A percentile compares a stretch with the other conserved stretches of the same genome.
These are phyloP conservation scores for Drosophila fulvimacula DNA, from an alignment of 2,888 invertebrate species.

Conservation along the genomic window DNA sequence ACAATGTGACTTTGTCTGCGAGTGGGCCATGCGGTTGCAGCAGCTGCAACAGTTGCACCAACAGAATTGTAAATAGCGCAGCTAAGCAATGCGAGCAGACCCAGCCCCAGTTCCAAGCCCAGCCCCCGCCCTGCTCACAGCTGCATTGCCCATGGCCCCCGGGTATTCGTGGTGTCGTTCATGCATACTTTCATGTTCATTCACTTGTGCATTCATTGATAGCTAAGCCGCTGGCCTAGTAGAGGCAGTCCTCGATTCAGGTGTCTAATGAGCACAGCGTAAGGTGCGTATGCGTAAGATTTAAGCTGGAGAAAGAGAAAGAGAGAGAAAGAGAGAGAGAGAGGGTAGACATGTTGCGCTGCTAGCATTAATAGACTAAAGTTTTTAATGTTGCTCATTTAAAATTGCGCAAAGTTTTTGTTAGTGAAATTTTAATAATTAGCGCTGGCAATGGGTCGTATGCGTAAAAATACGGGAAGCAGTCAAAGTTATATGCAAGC, in stretches of 20 bases:
- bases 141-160: conserved; percentile 29
- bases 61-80: conserved; percentile 44
- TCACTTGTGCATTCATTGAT: conserved; percentile 32
- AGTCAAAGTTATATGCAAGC: neutral
- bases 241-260: neutral
- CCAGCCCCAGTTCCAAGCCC: neutral
- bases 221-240: conserved; percentile 14
- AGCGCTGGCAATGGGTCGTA: neutral
- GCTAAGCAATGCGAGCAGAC: conserved; percentile 34
- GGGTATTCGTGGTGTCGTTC: conserved; percentile 36
- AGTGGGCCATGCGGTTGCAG: conserved; percentile 48
- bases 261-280: conserved; percentile 7
- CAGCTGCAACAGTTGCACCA: conserved; percentile 54
- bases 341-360: neutral
- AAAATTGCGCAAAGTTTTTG: conserved; percentile 1
- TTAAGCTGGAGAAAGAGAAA: neutral
- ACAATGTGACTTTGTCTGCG: conserved; percentile 58
- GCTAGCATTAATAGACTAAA: conserved; percentile 1
- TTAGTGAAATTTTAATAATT: neutral
- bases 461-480: neutral
- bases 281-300: conserved; percentile 14
- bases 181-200: conserved; percentile 54
- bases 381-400: conserved; percentile 4
- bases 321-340: neutral
- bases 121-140: no score